phyloP scores from a whole-genome alignment of 1,140 invertebrate species.

The Samia ricini region DNA sequence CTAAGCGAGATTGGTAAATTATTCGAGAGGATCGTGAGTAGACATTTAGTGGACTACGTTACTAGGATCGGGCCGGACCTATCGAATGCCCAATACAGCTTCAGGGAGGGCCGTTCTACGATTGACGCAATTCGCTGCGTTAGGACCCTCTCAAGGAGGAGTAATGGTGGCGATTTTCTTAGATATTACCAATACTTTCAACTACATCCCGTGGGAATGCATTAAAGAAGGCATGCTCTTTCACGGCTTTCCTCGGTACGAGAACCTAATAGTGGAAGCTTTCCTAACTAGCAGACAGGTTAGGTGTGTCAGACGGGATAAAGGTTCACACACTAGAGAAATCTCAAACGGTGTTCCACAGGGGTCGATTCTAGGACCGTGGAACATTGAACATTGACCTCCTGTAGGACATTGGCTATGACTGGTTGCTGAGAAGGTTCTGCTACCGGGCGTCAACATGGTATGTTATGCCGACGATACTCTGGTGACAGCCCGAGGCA shows the following conservation, averaged over 20 bases:
- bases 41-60: slow-evolving; percentile 24
- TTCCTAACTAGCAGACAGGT: not conserved
- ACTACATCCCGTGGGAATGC: not conserved
- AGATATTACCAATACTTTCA: slow-evolving; percentile 17
- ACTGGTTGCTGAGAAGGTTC: not conserved
- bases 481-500: not conserved
- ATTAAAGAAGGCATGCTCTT: not conserved
- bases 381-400: too few species aligned
- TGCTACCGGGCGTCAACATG: not conserved
- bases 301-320: not conserved
- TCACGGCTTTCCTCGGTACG: not conserved
- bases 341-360: not conserved
- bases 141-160: not conserved
- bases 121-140: too few species aligned
- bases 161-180: slow-evolving; percentile 17
- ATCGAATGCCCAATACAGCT: slow-evolving; percentile 33
- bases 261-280: not conserved
- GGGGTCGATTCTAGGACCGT: not conserved
- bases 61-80: slow-evolving; percentile 19
- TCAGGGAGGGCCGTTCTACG: slow-evolving; percentile 30
- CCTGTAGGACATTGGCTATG: not conserved
- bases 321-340: not conserved
- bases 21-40: slow-evolving; percentile 26
- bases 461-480: not conserved
- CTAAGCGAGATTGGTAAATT: not conserved